Evolutionary conservation across 2,888 invertebrate genomes (phyloP).

Genomic region (Drosophila neoperkinsi): DNA sequence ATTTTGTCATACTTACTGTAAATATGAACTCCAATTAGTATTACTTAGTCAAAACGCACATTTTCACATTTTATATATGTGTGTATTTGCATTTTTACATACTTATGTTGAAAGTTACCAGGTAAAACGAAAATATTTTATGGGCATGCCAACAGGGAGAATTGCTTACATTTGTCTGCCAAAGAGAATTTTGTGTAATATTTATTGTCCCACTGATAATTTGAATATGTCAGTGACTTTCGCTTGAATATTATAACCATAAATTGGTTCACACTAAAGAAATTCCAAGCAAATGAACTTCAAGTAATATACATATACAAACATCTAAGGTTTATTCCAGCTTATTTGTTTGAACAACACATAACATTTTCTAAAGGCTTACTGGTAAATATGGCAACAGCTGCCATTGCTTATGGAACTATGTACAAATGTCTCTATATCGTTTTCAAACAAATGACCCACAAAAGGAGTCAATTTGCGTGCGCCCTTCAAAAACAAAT

Average conservation of each 20-base stretch:
- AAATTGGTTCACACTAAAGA: not conserved
- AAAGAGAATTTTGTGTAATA: not conserved
- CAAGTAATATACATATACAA: not conserved
- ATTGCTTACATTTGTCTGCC: not conserved
- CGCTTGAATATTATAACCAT: not conserved
- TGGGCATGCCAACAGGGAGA: not conserved
- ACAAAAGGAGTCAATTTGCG: conserved; percentile 42
- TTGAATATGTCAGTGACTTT: conserved; percentile 6
- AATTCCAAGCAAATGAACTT: not conserved
- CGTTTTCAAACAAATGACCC: conserved; percentile 1
- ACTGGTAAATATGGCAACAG: conserved; percentile 1
- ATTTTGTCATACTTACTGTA: not conserved
- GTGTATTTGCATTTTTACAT: not conserved
- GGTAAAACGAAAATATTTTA: conserved; percentile 1
- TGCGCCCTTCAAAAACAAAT: conserved; percentile 38
- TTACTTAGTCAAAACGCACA: conserved; percentile 10
- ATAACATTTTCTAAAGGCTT: not conserved
- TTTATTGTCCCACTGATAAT: conserved; percentile 9
- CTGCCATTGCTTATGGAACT: not conserved
- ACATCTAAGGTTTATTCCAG: not conserved
- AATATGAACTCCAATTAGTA: not conserved
- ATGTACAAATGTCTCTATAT: not conserved
- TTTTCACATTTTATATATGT: not conserved
- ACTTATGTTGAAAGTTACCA: not conserved
- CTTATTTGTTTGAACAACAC: not conserved